Evolutionary conservation across 1,140 invertebrate species (phyloP).

Genomic region (Caerostris darwini): DNA sequence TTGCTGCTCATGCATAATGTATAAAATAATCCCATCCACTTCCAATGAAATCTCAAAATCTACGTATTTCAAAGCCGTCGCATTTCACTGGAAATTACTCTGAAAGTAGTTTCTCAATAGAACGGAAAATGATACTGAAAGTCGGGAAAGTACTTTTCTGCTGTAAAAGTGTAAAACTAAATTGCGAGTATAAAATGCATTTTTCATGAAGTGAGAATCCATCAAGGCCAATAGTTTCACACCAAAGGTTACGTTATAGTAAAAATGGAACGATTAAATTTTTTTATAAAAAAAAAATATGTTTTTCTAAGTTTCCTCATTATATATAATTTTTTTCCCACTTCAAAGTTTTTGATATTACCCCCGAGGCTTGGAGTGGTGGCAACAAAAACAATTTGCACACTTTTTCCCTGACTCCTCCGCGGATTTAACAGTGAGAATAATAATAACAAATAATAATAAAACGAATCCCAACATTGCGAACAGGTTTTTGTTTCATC

Average conservation of each 20-base stretch:
- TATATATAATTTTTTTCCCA: conserved; percentile 5
- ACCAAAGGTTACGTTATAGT: conserved; percentile 10
- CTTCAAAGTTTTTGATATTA: conserved; percentile 72
- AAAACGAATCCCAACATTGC: conserved; percentile 17
- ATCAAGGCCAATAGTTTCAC: conserved; percentile 73
- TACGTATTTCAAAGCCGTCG: neutral
- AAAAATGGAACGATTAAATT: conserved; percentile 20
- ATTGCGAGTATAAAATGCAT: conserved; percentile 67
- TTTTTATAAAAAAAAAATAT: neutral
- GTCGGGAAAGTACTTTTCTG: conserved; percentile 71
- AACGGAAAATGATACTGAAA: conserved; percentile 19
- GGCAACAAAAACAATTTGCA: conserved; percentile 71
- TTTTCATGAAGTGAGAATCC: conserved; percentile 75
- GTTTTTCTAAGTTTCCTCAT: neutral
- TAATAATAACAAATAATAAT: conserved; percentile 9
- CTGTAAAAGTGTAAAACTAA: conserved; percentile 69
- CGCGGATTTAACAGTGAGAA: neutral
- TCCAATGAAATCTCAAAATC: conserved; percentile 15
- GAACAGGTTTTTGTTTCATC: neutral
- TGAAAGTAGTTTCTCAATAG: neutral
- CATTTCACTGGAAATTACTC: neutral
- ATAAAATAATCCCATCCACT: conserved; percentile 26
- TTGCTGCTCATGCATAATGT: conserved; percentile 17
- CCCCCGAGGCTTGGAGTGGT: conserved; percentile 44
- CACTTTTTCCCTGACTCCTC: neutral